Conservation (phyloP, 2,797 vertebrate genomes). For the Sebastes trivittatus region DNA sequence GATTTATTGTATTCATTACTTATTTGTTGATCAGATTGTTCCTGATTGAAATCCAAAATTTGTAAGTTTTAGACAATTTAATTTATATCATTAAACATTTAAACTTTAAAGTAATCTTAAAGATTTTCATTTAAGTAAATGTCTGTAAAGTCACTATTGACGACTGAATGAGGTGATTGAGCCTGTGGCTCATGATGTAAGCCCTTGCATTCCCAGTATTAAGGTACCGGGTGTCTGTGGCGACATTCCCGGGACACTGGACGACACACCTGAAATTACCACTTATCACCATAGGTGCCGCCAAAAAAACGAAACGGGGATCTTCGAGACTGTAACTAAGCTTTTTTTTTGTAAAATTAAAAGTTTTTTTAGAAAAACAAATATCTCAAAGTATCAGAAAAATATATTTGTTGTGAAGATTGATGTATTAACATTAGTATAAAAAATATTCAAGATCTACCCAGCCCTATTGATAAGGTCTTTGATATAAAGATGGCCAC, state of each 20-base stretch:
- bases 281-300: not conserved
- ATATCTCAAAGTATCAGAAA: not conserved
- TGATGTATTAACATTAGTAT: not conserved
- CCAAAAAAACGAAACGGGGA: not conserved
- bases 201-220: not conserved
- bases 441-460: not conserved
- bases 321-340: not conserved
- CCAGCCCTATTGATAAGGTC: not conserved
- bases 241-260: not conserved
- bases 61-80: not conserved
- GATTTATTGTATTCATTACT: not conserved
- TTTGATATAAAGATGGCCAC: not conserved
- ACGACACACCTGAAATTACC: not conserved
- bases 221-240: not conserved
- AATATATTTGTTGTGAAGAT: too few species aligned
- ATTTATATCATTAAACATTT: not conserved
- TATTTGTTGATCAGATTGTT: not conserved
- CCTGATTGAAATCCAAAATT: not conserved
- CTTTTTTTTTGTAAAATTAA: not conserved
- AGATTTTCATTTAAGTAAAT: not conserved
- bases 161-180: not conserved
- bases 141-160: too few species aligned
- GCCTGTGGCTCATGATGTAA: not conserved
- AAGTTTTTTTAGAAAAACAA: not conserved
- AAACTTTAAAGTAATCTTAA: not conserved